A percentile compares a stretch with the other conserved stretches of the same genome.
Evolutionary conservation across 2,113 vertebrate genomes (phyloP).

Genomic region (Desmodus rotundus): DNA sequence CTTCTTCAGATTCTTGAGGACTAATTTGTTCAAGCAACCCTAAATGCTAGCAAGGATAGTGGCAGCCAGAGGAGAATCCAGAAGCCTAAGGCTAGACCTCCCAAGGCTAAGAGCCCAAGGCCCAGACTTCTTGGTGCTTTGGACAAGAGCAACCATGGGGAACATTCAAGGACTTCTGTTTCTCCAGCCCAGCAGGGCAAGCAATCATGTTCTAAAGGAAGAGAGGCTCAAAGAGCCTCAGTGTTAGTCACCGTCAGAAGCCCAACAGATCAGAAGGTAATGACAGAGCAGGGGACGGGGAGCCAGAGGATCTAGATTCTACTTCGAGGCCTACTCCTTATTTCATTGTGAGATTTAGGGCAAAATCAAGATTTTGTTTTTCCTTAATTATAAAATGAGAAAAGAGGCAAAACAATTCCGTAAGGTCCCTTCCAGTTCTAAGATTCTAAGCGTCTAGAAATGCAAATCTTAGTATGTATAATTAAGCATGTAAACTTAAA

Average conservation of each 20-base stretch:
- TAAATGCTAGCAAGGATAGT: not conserved
- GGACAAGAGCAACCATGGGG: not conserved
- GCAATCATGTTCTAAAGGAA: not conserved
- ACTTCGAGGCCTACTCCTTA: not conserved
- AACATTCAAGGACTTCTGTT: not conserved
- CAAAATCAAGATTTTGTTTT: conserved; percentile 19
- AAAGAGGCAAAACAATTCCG: not conserved
- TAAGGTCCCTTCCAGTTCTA: not conserved
- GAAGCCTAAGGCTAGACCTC: not conserved
- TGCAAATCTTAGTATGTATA: conserved; percentile 2
- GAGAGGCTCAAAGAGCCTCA: not conserved
- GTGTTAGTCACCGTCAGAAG: not conserved
- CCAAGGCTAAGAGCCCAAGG: not conserved
- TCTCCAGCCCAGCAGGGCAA: not conserved
- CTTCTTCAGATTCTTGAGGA: not conserved
- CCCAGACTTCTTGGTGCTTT: not conserved
- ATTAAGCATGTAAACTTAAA: conserved; percentile 14
- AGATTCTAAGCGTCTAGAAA: conserved; percentile 9
- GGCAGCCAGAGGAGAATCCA: not conserved
- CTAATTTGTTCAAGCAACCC: not conserved
- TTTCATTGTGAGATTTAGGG: not conserved
- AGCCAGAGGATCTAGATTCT: not conserved
- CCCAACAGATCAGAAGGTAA: not conserved
- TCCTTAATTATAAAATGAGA: not conserved
- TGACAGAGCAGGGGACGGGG: not conserved